A percentile compares a stretch with the other conserved stretches of the same genome.
These are phyloP conservation scores for Epirrhoe alternata DNA, from an alignment of 2,888 invertebrate species.

Conservation along the genomic window DNA sequence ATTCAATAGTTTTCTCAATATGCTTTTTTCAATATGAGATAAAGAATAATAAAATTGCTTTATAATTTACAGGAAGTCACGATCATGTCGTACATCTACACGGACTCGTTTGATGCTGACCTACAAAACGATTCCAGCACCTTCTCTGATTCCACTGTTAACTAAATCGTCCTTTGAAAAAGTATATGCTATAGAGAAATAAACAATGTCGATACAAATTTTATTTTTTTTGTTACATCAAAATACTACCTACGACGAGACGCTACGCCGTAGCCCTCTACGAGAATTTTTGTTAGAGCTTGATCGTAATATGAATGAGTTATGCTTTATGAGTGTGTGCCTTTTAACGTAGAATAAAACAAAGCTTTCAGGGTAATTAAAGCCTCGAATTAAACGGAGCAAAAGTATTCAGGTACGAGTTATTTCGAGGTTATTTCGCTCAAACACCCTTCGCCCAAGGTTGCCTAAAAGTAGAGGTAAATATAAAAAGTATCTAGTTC, in stretches of 20 bases:
- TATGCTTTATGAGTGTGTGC: neutral
- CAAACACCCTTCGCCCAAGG: neutral
- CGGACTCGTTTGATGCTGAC: slow-evolving; percentile 62
- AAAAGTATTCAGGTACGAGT: neutral
- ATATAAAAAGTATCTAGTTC: neutral
- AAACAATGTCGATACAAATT: slow-evolving; percentile 3
- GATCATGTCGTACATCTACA: slow-evolving; percentile 69
- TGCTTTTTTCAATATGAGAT: neutral
- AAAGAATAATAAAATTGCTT: neutral
- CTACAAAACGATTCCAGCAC: slow-evolving; percentile 30
- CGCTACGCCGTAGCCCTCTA: slow-evolving; percentile 6
- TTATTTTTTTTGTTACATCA: neutral
- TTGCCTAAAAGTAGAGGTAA: neutral
- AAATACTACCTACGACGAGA: neutral
- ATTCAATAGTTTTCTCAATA: too few species aligned
- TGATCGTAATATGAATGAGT: neutral
- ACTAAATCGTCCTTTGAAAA: neutral
- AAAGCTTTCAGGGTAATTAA: neutral
- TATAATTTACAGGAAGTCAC: slow-evolving; percentile 63
- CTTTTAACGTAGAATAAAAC: neutral
- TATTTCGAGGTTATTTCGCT: neutral
- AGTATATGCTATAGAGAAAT: neutral
- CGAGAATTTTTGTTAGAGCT: neutral
- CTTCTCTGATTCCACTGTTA: slow-evolving; percentile 5
- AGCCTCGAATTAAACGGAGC: neutral